Conservation (phyloP, 2,888 invertebrate species). For the Fragum whitleyi region DNA sequence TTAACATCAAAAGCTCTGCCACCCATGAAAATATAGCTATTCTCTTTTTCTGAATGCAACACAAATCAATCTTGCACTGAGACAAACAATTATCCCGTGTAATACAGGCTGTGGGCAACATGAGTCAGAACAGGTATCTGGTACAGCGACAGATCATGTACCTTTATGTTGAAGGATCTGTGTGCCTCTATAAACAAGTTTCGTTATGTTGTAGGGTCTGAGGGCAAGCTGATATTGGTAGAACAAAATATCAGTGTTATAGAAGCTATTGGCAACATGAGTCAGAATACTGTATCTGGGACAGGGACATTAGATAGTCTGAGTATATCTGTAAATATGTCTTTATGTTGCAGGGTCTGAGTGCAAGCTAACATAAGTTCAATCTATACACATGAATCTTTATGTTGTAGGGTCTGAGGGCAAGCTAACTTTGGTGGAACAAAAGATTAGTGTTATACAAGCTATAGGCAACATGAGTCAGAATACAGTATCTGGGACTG, state of each 20-base stretch:
- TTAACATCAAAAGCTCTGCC: too few species aligned
- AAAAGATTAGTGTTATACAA: slow-evolving; percentile 93
- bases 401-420: slow-evolving; percentile 90
- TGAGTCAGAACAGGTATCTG: too few species aligned
- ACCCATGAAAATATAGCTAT: too few species aligned
- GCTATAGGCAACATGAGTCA: slow-evolving; percentile 91
- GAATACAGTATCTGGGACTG: slow-evolving; percentile 89
- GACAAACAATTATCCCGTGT: too few species aligned
- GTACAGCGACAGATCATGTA: too few species aligned
- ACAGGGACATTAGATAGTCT: slow-evolving; percentile 87
- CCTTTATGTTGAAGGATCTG: too few species aligned
- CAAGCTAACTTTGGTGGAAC: slow-evolving; percentile 94
- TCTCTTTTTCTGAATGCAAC: too few species aligned
- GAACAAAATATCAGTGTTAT: slow-evolving; percentile 95
- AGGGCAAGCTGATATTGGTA: slow-evolving; percentile 95
- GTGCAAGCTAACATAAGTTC: slow-evolving; percentile 91
- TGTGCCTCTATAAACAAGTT: too few species aligned
- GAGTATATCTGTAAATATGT: slow-evolving; percentile 88
- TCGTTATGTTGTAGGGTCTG: too few species aligned
- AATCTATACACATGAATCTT: not conserved
- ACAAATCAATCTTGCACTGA: too few species aligned
- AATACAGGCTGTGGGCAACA: too few species aligned
- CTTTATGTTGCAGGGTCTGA: slow-evolving; percentile 88
- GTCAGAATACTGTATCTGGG: slow-evolving; percentile 89
- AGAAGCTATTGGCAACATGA: slow-evolving; percentile 90